A percentile compares a stretch with the other conserved stretches of the same genome.
Evolutionary conservation across 2,113 vertebrate genomes (phyloP).

Genomic region (Thunnus thynnus): DNA sequence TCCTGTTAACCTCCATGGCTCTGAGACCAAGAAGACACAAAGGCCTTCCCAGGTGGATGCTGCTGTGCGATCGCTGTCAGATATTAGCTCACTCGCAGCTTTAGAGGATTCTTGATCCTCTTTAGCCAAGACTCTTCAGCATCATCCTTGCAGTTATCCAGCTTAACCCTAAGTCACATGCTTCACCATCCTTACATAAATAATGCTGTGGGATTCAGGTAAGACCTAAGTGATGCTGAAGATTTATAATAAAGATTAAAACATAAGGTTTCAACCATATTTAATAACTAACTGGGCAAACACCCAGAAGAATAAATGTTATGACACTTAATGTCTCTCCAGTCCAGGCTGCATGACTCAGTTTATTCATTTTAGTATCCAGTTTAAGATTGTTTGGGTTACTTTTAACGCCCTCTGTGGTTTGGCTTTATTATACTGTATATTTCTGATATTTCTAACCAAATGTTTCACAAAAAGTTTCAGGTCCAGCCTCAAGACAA

Average conservation of each 20-base stretch:
- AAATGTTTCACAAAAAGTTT: not conserved
- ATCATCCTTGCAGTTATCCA: constrained; percentile 48
- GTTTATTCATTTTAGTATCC: not conserved
- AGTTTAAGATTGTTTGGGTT: not conserved
- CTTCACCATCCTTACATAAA: constrained; percentile 6
- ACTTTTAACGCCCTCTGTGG: not conserved
- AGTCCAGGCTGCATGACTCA: not conserved
- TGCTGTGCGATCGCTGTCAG: not conserved
- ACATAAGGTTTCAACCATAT: not conserved
- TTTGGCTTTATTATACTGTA: not conserved
- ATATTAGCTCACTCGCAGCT: constrained; percentile 16
- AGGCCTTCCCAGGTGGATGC: not conserved
- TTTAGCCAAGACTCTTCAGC: constrained; percentile 38
- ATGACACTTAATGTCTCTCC: not conserved
- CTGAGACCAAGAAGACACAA: not conserved
- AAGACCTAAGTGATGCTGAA: not conserved
- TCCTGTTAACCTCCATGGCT: not conserved
- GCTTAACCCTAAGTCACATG: constrained; percentile 26
- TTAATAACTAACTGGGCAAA: constrained; percentile 4
- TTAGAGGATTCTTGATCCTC: constrained; percentile 53
- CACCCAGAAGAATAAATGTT: not conserved
- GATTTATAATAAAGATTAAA: not conserved
- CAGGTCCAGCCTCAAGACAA: not conserved
- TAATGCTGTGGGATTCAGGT: not conserved
- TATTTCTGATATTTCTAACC: not conserved